Conservation (phyloP, 2,113 vertebrate species). For the Pteropus alecto region DNA sequence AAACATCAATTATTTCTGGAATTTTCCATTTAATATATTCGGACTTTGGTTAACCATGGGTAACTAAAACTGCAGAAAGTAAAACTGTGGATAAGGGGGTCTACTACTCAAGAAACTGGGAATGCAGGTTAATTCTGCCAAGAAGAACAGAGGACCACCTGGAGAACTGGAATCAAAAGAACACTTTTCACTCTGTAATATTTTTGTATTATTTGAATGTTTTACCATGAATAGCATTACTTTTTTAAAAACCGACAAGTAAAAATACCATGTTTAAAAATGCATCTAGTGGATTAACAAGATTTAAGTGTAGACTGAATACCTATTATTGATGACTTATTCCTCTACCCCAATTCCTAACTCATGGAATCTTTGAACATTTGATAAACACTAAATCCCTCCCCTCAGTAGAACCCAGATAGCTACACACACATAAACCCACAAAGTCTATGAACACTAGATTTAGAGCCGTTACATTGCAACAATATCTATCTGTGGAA, state of each 20-base stretch:
- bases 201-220: not conserved
- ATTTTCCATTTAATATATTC: not conserved
- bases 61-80: not conserved
- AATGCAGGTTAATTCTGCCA: not conserved
- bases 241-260: not conserved
- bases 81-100: not conserved
- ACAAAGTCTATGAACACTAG: not conserved
- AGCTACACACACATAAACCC: not conserved
- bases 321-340: not conserved
- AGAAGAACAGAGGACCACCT: not conserved
- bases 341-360: not conserved
- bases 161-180: not conserved
- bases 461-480: not conserved
- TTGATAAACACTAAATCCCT: not conserved
- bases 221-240: not conserved
- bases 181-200: not conserved
- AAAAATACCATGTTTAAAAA: not conserved
- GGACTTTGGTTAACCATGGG: not conserved
- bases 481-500: not conserved
- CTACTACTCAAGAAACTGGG: not conserved
- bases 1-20: not conserved
- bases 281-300: not conserved
- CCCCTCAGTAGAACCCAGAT: not conserved
- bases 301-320: not conserved
- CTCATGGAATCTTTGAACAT: not conserved